phyloP scores from a whole-genome alignment of 2,888 invertebrate species.

The Tetranychus piercei region DNA sequence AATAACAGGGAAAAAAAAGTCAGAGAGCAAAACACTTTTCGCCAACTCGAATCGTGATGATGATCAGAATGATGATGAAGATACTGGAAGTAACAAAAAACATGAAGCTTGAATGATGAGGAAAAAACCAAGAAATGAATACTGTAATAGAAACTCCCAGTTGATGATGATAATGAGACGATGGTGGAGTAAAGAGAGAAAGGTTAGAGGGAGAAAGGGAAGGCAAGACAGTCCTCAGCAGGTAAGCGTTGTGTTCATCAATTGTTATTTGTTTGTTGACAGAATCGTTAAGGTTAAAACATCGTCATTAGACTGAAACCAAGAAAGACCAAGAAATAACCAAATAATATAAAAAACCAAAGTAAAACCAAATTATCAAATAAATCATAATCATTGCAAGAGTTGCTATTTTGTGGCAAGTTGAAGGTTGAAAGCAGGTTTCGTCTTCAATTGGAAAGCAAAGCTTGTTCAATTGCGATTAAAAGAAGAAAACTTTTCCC shows the following conservation, averaged over 20 bases:
- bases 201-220: slow-evolving; percentile 7
- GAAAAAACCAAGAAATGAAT: background rate
- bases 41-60: background rate
- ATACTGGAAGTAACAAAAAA: background rate
- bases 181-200: background rate
- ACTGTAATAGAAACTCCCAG: background rate
- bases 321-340: background rate
- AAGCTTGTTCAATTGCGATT: too few relatives aligned
- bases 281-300: background rate
- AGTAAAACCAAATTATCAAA: too few relatives aligned
- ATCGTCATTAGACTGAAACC: too few relatives aligned
- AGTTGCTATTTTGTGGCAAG: too few relatives aligned
- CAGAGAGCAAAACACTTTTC: background rate
- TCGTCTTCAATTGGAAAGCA: too few relatives aligned
- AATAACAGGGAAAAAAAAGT: background rate
- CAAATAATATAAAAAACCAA: background rate
- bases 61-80: background rate
- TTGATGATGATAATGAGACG: background rate
- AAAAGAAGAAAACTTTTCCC: too few relatives aligned
- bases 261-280: slow-evolving; percentile 3
- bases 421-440: too few relatives aligned
- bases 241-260: background rate
- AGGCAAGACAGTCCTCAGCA: slow-evolving; percentile 4
- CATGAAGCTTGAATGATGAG: background rate
- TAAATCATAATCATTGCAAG: too few relatives aligned